Conservation (phyloP, 1,140 invertebrate species). For the Whitmania pigra region DNA sequence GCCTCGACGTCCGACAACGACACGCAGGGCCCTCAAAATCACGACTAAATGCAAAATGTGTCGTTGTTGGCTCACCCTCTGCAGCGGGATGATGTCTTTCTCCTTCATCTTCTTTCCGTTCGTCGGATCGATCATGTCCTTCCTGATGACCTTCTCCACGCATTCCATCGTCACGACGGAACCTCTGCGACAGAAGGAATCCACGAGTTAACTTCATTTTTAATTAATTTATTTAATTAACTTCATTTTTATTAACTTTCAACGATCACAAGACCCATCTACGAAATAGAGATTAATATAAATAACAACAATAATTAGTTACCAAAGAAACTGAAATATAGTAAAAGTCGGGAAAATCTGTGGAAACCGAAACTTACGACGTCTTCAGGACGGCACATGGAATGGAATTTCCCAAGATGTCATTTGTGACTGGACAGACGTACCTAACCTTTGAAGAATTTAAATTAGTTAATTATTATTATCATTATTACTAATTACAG, state of each 20-base stretch:
- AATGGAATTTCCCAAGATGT: conserved; percentile 85
- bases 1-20: too few relatives aligned
- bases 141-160: conserved; percentile 87
- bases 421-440: conserved; percentile 93
- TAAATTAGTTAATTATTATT: too few relatives aligned
- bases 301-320: too few relatives aligned
- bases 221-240: not conserved
- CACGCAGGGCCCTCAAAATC: too few relatives aligned
- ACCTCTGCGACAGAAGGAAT: conserved; percentile 52
- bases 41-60: not conserved
- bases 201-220: not conserved
- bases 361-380: conserved; percentile 53
- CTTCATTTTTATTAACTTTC: too few relatives aligned
- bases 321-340: not conserved
- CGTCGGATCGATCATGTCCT: conserved; percentile 91
- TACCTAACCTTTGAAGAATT: conserved; percentile 59
- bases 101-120: conserved; percentile 74
- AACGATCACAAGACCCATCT: too few relatives aligned
- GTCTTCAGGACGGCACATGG: conserved; percentile 80
- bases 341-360: not conserved
- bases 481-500: too few relatives aligned
- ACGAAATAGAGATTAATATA: too few relatives aligned
- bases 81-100: conserved; percentile 78
- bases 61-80: conserved; percentile 51
- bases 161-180: conserved; percentile 91